Base-by-base conservation (phyloP, 1,140 invertebrate species). In the Atta colombica region DNA sequence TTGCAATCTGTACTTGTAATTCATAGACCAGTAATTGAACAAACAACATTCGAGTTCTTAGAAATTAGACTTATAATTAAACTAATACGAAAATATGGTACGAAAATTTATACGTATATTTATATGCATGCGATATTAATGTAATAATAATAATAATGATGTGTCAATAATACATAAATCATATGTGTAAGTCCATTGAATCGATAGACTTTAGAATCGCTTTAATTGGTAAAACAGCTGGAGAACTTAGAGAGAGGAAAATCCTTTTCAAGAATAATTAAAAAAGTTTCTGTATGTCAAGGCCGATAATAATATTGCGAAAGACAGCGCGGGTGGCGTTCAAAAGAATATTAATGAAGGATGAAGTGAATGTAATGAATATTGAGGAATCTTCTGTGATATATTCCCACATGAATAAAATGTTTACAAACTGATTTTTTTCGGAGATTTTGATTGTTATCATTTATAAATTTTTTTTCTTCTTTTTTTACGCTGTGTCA, bases 221-320 rank as follows among this genome's bases (percentile, higher is more conserved):
- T 45, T 45, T 49, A 71, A 71, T 69, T 35, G 66, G 8, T 18
- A 1, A 10, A 63, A 16, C 16, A 21, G 1, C 7, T n/a, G 31
- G 55, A 45, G 8, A 45, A 45, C 1, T 45, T 45, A 39, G 61
- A 66, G n/a, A 8, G 18, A 55, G 10, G 25, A 61, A 61, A 6
- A 74, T 61, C 7, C 14, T 25, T 72, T 81, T 25, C 65, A 8
- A 35, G 63, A 10, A 0, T 45, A 45, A 55, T 39, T 61, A 39
- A 84, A 55, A 74, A 49, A 61, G 25, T 16, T 18, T 12, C 16
- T 31, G 55, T 61, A 39, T 74, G 68, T 82, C 68, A 74, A 82
- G 80, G 80, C 25, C 35, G 39, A 61, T 74, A 45, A 61, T 74
- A 45, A 45, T 31, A 31, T 82, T 72, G 53, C 66, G 16, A 82